Evolutionary conservation across 2,888 invertebrate genomes (phyloP).

Genomic region (Choreutis nemorana): DNA sequence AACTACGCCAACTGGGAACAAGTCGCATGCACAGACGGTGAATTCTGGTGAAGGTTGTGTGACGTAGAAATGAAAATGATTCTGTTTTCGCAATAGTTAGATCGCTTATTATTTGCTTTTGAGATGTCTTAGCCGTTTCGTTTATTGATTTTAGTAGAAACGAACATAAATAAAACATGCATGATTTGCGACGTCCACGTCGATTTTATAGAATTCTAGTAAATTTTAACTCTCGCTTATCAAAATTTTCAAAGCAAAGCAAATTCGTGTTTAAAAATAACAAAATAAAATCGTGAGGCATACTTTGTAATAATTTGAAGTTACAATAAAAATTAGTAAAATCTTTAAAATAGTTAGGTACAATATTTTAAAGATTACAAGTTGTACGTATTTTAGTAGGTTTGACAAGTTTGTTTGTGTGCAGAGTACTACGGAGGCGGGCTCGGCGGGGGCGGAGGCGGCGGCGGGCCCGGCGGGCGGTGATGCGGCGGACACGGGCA

Average conservation of each 20-base stretch:
- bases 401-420: too few species aligned
- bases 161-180: constrained; percentile 27
- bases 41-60: constrained; percentile 51
- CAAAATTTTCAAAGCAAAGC: constrained; percentile 3
- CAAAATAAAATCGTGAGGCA: too few species aligned
- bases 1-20: constrained; percentile 23
- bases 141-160: constrained; percentile 41
- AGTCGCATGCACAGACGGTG: constrained; percentile 46
- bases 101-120: constrained; percentile 52
- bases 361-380: too few species aligned
- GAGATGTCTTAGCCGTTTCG: constrained; percentile 39
- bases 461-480: constrained; percentile 20
- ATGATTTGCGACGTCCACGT: constrained; percentile 29
- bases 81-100: constrained; percentile 44
- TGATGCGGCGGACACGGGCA: constrained; percentile 13
- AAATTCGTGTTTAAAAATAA: background rate
- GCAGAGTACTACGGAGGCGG: constrained; percentile 63
- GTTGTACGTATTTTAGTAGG: too few species aligned
- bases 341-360: too few species aligned
- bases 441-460: constrained; percentile 43
- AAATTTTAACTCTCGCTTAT: too few species aligned
- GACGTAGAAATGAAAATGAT: constrained; percentile 29
- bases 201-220: too few species aligned
- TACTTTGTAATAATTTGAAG: too few species aligned
- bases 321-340: too few species aligned